Conservation (phyloP, 2,113 vertebrate species). For the Colaptes auratus region DNA sequence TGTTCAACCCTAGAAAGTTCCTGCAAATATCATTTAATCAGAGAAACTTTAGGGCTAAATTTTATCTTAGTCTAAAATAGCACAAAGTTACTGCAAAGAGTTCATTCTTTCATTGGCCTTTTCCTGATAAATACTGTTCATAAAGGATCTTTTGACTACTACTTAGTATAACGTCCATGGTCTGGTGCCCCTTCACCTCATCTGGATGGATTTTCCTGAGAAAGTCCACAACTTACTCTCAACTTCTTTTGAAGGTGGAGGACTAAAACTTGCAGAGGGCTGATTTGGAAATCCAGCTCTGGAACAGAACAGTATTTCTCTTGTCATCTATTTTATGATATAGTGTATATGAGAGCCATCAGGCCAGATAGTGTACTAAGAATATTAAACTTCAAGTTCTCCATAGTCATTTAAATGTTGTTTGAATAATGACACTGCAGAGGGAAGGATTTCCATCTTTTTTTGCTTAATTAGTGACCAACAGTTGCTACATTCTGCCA, state of each 20-base stretch:
- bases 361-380: neutral
- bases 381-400: neutral
- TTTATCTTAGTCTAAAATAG: neutral
- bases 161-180: neutral
- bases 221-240: neutral
- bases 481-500: neutral
- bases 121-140: neutral
- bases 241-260: neutral
- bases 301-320: neutral
- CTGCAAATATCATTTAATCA: neutral
- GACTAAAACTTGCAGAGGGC: neutral
- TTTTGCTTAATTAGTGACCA: neutral
- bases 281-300: neutral
- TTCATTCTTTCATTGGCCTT: neutral
- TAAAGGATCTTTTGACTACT: neutral
- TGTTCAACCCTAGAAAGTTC: neutral
- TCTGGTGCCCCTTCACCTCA: fast-evolving
- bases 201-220: neutral
- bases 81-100: neutral
- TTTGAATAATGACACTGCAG: neutral
- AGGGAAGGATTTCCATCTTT: neutral
- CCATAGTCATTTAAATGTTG: neutral
- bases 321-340: neutral
- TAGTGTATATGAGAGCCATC: neutral
- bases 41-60: neutral